Conservation (phyloP, 2,888 invertebrate species). For the Agrotis segetum region DNA sequence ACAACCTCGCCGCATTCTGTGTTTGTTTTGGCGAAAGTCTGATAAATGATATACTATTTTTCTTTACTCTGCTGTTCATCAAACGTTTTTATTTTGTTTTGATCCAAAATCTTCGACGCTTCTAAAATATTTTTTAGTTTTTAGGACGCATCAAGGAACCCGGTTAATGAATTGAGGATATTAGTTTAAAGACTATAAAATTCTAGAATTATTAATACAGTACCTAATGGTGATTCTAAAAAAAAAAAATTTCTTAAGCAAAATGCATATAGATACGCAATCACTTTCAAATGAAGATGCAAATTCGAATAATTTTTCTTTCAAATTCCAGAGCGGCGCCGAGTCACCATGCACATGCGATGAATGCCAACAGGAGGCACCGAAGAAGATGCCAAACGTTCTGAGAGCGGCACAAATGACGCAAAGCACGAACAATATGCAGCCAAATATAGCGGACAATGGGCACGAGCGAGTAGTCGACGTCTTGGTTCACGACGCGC, state of each 20-base stretch:
- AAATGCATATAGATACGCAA: no score
- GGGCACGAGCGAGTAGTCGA: conserved; percentile 83
- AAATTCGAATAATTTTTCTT: conserved; percentile 23
- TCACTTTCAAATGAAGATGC: no score
- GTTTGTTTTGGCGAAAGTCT: conserved; percentile 50
- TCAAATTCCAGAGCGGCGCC: conserved; percentile 84
- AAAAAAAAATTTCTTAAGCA: no score
- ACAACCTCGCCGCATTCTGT: conserved; percentile 13
- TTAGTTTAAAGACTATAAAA: no score
- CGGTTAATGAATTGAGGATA: no score
- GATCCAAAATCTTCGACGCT: background rate
- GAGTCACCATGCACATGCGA: conserved; percentile 87
- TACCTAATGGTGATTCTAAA: no score
- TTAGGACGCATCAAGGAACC: no score
- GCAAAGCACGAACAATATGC: conserved; percentile 71
- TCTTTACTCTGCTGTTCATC: conserved; percentile 13
- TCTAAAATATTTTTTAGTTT: conserved; percentile 7
- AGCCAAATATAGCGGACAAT: conserved; percentile 78
- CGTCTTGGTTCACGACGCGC: conserved; percentile 87
- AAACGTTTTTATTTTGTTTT: conserved; percentile 15
- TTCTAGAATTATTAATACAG: no score
- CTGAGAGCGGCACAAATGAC: conserved; percentile 70
- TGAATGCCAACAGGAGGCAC: conserved; percentile 81
- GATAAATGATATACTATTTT: conserved; percentile 2
- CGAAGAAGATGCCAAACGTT: conserved; percentile 70